Conservation (phyloP, 2,888 invertebrate genomes). For the Acleris literana region DNA sequence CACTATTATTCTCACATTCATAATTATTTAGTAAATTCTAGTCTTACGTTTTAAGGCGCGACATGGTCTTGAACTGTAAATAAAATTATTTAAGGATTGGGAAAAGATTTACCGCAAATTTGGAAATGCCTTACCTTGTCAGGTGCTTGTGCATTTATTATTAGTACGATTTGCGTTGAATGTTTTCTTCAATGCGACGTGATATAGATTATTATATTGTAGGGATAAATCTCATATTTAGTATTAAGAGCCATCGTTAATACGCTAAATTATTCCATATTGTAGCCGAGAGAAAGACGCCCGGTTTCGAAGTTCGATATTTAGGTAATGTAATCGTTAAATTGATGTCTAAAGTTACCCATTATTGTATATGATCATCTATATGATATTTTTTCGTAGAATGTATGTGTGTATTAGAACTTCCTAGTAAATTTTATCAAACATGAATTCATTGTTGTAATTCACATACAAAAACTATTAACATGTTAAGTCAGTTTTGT, state of each 20-base stretch:
- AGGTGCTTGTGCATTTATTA: conserved; percentile 33
- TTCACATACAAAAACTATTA: conserved; percentile 18
- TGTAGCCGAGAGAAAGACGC: conserved; percentile 66
- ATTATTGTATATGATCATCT: conserved; percentile 30
- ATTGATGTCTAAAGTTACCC: conserved; percentile 66
- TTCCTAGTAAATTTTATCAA: conserved; percentile 21
- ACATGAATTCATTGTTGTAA: conserved; percentile 3
- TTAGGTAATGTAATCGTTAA: conserved; percentile 57
- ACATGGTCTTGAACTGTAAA: conserved; percentile 75
- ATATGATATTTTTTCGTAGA: conserved; percentile 31
- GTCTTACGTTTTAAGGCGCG: conserved; percentile 79
- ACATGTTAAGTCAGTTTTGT: conserved; percentile 11
- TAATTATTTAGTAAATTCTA: conserved; percentile 80
- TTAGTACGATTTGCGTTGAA: conserved; percentile 60
- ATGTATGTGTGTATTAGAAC: conserved; percentile 26
- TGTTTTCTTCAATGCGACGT: conserved; percentile 72
- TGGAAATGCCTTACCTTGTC: conserved; percentile 38
- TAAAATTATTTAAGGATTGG: conserved; percentile 71
- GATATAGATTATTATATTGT: conserved; percentile 76
- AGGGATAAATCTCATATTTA: conserved; percentile 70
- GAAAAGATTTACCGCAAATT: conserved; percentile 66
- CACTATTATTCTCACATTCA: conserved; percentile 63
- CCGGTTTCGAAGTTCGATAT: conserved; percentile 49
- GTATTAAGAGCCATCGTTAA: conserved; percentile 52
- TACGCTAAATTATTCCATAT: conserved; percentile 53